A percentile compares a stretch with the other conserved stretches of the same genome.
These are phyloP conservation scores for Scomber scombrus DNA, from an alignment of 2,113 vertebrate genomes.

Conservation along the genomic window DNA sequence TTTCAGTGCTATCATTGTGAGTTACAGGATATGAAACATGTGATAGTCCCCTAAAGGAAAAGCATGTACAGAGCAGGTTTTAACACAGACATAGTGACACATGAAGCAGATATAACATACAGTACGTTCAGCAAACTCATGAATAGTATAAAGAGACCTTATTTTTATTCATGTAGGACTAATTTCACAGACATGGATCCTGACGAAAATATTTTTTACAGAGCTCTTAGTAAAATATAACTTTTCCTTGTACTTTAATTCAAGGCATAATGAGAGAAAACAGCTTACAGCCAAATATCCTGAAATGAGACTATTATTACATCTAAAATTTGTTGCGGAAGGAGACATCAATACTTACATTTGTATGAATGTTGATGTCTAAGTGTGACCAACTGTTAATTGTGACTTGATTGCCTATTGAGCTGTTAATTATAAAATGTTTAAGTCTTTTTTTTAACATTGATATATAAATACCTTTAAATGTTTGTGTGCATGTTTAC, in stretches of 20 bases:
- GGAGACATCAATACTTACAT: background rate
- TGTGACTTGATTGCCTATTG: background rate
- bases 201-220: background rate
- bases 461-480: background rate
- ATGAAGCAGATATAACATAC: background rate
- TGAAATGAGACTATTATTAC: background rate
- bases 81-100: background rate
- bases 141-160: background rate
- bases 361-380: background rate
- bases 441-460: background rate
- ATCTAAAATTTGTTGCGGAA: background rate
- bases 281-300: background rate
- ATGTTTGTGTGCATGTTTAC: background rate
- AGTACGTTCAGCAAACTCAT: background rate
- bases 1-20: constrained; percentile 22
- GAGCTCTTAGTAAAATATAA: background rate
- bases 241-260: background rate
- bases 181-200: background rate
- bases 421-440: too few relatives aligned
- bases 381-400: background rate
- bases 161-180: background rate
- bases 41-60: background rate
- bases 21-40: background rate
- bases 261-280: background rate
- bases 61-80: background rate